Evolutionary conservation across 2,888 invertebrate species (phyloP), one percentile per base, ranked within the genome.

Genomic region (Clitarchus hookeri): DNA sequence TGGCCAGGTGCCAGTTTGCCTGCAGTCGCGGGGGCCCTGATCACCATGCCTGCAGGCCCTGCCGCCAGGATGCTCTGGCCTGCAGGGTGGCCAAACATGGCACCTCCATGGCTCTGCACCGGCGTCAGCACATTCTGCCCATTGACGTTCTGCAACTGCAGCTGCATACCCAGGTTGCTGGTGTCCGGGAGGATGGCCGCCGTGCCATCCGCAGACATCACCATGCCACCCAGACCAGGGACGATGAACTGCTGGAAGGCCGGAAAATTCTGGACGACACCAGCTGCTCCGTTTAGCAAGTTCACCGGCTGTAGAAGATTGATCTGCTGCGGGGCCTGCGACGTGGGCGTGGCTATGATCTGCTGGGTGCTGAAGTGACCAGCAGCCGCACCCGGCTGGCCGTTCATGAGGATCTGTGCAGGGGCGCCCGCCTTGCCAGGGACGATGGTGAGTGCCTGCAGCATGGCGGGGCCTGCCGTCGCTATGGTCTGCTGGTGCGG

Each of bases 181-280:
- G 94, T 93, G 88, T 96, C 96, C 90, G 95, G 96, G 79, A 95
- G 90, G 83, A 97, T 93, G 0, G 96, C 96, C 0, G 96, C 95
- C 0, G 96, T 96, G 8, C 92, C 92, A 48, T 95, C 95, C 0
- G 96, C 95, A 16, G 96, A 95, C 96, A 97, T 96, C 0, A 97
- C 95, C 95, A 97, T 95, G 0, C 97, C 96, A 23, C 96, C 94
- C 3, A 96, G 92, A 88, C 97, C 96, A 48, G 97, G 97, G 86
- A 97, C 95, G 85, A 97, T 95, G 89, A 97, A 95, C 90, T 97
- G 97, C 90, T 97, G 97, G 89, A 96, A 95, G 0, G 95, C 94
- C 0, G 96, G 96, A 90, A 96, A 95, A 90, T 96, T 96, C 84
- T 95, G 95, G 88, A 96, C 94, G 88, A 96, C 95, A 8, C 94